Evolutionary conservation across 2,888 invertebrate species (phyloP).

Genomic region (Serripes groenlandicus): DNA sequence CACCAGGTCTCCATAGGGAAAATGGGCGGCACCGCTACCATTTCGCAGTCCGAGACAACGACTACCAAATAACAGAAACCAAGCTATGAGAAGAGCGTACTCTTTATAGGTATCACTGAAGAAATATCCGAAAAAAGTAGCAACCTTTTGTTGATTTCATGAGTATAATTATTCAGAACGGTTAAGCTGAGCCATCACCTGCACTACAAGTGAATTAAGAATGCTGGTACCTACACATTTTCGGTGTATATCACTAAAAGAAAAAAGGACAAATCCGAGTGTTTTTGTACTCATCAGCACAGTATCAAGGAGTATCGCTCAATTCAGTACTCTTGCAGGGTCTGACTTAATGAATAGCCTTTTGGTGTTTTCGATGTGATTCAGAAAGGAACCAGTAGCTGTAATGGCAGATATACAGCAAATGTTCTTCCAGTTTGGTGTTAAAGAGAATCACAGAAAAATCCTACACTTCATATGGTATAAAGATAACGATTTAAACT

Average conservation of each 20-base stretch:
- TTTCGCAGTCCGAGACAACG: too few species aligned
- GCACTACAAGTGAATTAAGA: background rate
- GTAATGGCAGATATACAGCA: background rate
- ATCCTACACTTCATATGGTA: background rate
- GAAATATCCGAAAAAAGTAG: too few species aligned
- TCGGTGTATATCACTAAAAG: background rate
- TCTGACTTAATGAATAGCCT: too few species aligned
- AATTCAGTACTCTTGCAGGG: background rate
- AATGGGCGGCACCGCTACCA: too few species aligned
- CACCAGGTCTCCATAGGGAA: too few species aligned
- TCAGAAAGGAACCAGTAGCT: too few species aligned
- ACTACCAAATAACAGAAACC: too few species aligned
- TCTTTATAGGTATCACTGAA: too few species aligned
- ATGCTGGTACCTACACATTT: background rate
- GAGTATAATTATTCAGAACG: background rate
- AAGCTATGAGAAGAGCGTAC: too few species aligned
- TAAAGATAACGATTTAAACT: slow-evolving; percentile 1
- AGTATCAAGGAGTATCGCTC: background rate
- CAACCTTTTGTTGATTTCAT: background rate
- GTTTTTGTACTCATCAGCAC: background rate
- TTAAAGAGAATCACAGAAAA: background rate
- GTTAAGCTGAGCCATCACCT: background rate
- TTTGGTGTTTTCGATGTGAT: too few species aligned
- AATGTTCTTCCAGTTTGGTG: slow-evolving; percentile 2
- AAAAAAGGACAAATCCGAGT: background rate